These are phyloP conservation scores for Coelopa pilipes DNA, from an alignment of 2,888 invertebrate genomes.

Conservation along the genomic window DNA sequence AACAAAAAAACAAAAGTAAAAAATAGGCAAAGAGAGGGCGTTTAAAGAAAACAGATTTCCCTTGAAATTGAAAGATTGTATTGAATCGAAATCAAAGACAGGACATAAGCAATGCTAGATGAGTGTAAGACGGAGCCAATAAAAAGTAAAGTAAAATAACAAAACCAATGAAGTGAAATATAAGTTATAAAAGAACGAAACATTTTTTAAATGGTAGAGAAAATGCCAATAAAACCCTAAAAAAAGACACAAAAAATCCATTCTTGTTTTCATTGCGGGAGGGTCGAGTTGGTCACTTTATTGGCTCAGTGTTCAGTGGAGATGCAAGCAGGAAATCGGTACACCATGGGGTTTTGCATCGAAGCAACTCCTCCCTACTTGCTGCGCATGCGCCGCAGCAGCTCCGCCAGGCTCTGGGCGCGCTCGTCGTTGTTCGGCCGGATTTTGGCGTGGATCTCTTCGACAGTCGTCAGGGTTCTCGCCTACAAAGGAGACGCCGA, in stretches of 20 bases:
- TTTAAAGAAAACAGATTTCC: no score
- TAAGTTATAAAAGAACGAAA: conserved; percentile 26
- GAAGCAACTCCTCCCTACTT: neutral
- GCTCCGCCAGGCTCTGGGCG: conserved; percentile 48
- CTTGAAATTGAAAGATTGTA: no score
- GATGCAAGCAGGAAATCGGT: no score
- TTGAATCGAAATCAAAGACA: no score
- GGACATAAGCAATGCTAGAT: no score
- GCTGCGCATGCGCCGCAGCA: conserved; percentile 32
- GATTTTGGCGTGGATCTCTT: conserved; percentile 53
- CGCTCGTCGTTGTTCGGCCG: conserved; percentile 45
- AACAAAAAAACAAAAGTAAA: no score
- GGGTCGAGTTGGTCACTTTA: no score
- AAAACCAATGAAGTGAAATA: neutral
- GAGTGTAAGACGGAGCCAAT: no score
- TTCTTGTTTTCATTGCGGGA: conserved; percentile 13
- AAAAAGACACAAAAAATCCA: conserved; percentile 21
- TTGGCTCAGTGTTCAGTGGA: no score
- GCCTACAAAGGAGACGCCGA: conserved; percentile 44
- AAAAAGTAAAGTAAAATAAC: no score
- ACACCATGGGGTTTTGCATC: no score
- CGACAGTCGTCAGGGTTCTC: conserved; percentile 54
- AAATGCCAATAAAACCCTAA: conserved; percentile 34
- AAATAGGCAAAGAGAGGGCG: no score
- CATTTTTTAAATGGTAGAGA: conserved; percentile 35